phyloP scores from a whole-genome alignment of 2,113 vertebrate genomes.

The Redunca redunca region DNA sequence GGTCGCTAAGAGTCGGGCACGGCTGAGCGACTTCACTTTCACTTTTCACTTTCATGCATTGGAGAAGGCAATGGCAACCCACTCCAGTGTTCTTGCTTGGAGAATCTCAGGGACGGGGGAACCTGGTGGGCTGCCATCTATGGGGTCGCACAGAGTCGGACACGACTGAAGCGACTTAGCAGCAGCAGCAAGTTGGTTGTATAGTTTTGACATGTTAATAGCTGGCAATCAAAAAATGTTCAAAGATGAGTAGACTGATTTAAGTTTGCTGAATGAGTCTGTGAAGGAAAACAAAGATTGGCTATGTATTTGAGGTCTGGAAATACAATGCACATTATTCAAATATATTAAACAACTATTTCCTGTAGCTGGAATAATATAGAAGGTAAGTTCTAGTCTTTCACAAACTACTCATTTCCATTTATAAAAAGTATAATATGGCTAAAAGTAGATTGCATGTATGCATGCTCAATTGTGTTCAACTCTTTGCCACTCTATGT shows the following conservation, averaged over 20 bases:
- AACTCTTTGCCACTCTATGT: not conserved
- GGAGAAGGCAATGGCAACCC: too few relatives aligned
- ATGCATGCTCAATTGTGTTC: not conserved
- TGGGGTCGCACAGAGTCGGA: too few relatives aligned
- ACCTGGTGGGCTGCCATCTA: too few relatives aligned
- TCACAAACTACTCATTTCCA: not conserved
- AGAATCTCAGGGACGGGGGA: too few relatives aligned
- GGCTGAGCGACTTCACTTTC: too few relatives aligned
- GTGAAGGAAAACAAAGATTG: not conserved
- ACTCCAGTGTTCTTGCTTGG: too few relatives aligned
- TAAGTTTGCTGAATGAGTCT: not conserved
- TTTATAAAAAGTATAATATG: not conserved
- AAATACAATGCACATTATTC: not conserved
- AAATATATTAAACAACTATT: not conserved
- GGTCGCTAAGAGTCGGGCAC: too few relatives aligned
- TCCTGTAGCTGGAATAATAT: not conserved
- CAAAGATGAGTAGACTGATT: not conserved
- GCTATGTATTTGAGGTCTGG: not conserved
- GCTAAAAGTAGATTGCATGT: not conserved
- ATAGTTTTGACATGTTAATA: constrained; percentile 15
- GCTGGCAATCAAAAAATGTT: not conserved
- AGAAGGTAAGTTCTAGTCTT: not conserved
- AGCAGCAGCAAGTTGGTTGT: not conserved
- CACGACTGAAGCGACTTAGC: too few relatives aligned
- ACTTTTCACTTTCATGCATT: too few relatives aligned